phyloP scores from a whole-genome alignment of 2,113 vertebrate genomes.

The Okapia johnstoni region DNA sequence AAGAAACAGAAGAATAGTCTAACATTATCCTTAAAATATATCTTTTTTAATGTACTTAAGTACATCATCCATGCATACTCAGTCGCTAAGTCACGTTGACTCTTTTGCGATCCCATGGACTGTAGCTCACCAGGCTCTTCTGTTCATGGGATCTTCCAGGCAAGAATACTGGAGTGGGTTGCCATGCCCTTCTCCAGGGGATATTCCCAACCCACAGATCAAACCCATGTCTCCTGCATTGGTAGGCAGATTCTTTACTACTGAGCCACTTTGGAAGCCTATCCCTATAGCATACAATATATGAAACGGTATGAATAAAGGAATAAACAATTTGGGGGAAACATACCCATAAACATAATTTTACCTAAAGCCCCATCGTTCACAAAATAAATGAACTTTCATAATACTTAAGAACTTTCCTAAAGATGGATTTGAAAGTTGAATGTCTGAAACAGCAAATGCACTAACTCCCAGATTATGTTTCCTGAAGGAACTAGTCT shows the following conservation, averaged over 20 bases:
- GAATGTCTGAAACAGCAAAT: neutral
- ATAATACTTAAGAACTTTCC: neutral
- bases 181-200: neutral
- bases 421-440: conserved; percentile 14
- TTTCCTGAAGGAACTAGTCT: neutral
- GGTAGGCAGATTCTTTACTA: neutral
- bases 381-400: conserved; percentile 1
- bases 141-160: neutral
- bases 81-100: neutral
- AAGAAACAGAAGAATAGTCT: neutral
- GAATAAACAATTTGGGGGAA: neutral
- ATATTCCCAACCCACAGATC: neutral
- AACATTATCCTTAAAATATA: neutral
- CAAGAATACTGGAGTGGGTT: neutral
- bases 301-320: neutral
- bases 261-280: neutral
- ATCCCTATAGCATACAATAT: neutral
- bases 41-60: neutral
- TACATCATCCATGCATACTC: neutral
- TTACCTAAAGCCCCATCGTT: neutral
- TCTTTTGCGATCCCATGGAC: neutral
- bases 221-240: neutral
- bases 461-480: neutral
- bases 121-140: neutral
- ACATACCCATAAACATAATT: neutral